Base-by-base conservation (phyloP, 2,113 vertebrate species). In the Xyrauchen texanus region DNA sequence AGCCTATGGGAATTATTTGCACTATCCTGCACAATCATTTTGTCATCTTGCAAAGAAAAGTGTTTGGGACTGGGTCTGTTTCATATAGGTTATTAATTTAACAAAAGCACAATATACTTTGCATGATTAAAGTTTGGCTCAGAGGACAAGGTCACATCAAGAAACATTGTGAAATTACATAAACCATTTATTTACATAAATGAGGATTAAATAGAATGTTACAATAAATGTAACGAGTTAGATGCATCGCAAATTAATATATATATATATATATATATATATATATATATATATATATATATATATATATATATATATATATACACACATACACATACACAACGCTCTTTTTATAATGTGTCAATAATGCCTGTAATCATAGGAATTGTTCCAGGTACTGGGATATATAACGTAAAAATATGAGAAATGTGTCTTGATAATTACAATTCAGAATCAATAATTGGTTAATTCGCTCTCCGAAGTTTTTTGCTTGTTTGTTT, bases 181-280 rank as follows among this genome's bases (percentile, higher is more conserved):
- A 93, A 87, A 90, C 88, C 89, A 90, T 94, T 93, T 93, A 94
- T 93, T 94, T 92, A 94, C 92, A 94, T 92, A 90, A 89, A 92
- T 93, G 90, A 87, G 87, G 92, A 93, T 93, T 93, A 94, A 94
- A 93, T 93, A 93, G 90, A 92, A 91, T 90, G 91, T 90, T 93
- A 93, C 93, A 93, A 91, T 93, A 92, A 92, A 91, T 91, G 92
- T 90, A 91, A 88, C 86, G 89, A 85, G 90, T 89, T 88, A 78
- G 88, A 90, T 90, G 92, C 90, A 53, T 84, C 84, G 74, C 85
- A 82, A 73, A 87, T 65, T 76, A 90, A 87, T 88, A 88, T 90
- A 89, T 93, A n/a, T n/a, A n/a, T n/a, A n/a, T n/a, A n/a, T n/a
- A n/a, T n/a, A n/a, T n/a, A n/a, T n/a, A n/a, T n/a, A n/a, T n/a